These are phyloP conservation scores for Stenopsyche tienmushanensis DNA, from an alignment of 1,140 invertebrate genomes.

Conservation along the genomic window DNA sequence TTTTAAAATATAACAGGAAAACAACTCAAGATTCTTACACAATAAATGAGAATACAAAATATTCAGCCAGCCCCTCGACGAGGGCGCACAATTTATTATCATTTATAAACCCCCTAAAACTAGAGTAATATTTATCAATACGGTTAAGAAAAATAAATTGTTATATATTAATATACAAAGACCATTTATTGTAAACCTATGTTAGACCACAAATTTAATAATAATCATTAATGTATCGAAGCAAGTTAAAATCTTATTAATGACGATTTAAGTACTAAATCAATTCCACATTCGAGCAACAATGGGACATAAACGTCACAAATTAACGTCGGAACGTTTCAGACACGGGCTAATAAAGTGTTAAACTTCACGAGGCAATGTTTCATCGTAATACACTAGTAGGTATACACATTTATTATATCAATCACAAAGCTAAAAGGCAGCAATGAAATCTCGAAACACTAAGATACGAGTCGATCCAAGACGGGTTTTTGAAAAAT, in stretches of 20 bases:
- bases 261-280: conserved; percentile 29
- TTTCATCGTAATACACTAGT: neutral
- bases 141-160: conserved; percentile 31
- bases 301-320: neutral
- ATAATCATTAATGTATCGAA: conserved; percentile 18
- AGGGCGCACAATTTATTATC: conserved; percentile 8
- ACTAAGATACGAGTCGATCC: no score
- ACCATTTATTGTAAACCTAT: conserved; percentile 19
- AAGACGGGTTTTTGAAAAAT: no score
- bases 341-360: no score
- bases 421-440: neutral
- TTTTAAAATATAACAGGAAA: no score
- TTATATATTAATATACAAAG: conserved; percentile 21
- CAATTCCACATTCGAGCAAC: conserved; percentile 23
- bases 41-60: conserved; percentile 4
- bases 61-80: neutral
- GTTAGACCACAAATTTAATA: conserved; percentile 21
- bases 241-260: conserved; percentile 12
- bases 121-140: conserved; percentile 14
- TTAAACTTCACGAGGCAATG: no score
- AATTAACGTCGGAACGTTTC: no score
- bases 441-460: no score
- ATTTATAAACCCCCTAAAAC: conserved; percentile 4
- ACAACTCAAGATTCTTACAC: no score
- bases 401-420: neutral